Evolutionary conservation across 2,888 invertebrate species (phyloP).

Genomic region (Eurytoma californica): DNA sequence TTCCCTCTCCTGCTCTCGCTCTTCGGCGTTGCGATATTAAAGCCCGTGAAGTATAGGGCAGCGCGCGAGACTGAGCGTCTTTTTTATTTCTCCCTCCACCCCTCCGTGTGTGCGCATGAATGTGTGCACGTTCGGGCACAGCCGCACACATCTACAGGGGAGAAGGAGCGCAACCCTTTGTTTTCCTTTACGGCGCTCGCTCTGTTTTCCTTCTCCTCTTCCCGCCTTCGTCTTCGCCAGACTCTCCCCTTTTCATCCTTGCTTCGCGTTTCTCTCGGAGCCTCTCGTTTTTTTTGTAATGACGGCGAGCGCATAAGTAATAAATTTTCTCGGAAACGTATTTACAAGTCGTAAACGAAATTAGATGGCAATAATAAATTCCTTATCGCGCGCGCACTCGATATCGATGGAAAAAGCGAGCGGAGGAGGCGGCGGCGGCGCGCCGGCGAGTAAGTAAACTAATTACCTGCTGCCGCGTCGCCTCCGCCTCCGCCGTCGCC

Average conservation of each 20-base stretch:
- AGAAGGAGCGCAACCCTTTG: slow-evolving; percentile 48
- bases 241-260: slow-evolving; percentile 10
- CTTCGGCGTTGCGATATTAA: neutral
- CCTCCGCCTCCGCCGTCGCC: slow-evolving; percentile 51
- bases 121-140: no score
- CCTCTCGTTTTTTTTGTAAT: slow-evolving; percentile 27
- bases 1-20: slow-evolving; percentile 10
- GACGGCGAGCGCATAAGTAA: slow-evolving; percentile 48
- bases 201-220: slow-evolving; percentile 35
- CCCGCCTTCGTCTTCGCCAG: neutral
- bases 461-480: slow-evolving; percentile 65
- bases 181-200: slow-evolving; percentile 37
- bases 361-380: slow-evolving; percentile 57
- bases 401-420: slow-evolving; percentile 47
- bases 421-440: slow-evolving; percentile 9
- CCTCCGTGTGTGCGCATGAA: neutral
- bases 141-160: no score
- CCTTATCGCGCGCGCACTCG: slow-evolving; percentile 53
- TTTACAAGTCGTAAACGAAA: slow-evolving; percentile 56
- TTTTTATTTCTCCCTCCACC: neutral
- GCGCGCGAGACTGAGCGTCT: neutral
- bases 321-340: slow-evolving; percentile 55
- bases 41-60: neutral
- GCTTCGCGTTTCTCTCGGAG: neutral
- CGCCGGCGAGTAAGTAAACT: slow-evolving; percentile 65